A percentile compares a stretch with the other conserved stretches of the same genome.
phyloP scores from a whole-genome alignment of 1,140 invertebrate genomes.

The Wasmannia auropunctata region DNA sequence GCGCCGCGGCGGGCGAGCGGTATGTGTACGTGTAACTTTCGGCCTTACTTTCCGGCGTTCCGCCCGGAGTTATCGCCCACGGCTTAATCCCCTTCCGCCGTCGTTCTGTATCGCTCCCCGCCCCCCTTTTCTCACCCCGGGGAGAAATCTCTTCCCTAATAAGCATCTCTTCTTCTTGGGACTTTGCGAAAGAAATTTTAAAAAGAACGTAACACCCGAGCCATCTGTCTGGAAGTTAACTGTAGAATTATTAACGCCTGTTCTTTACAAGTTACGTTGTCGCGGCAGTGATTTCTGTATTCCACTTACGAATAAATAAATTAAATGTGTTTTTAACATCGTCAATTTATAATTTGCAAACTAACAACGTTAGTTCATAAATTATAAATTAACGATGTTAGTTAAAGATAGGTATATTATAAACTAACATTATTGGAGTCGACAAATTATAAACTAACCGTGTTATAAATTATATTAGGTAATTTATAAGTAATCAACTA shows the following conservation, averaged over 20 bases:
- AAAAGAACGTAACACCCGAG: background rate
- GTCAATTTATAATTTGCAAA: background rate
- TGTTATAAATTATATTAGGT: no score
- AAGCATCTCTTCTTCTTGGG: background rate
- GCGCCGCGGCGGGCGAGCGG: background rate
- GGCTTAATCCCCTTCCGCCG: background rate
- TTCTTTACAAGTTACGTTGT: background rate
- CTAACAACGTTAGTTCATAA: background rate
- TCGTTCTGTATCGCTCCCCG: background rate
- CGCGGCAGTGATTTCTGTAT: background rate
- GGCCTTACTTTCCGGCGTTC: slow-evolving; percentile 19
- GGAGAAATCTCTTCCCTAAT: background rate
- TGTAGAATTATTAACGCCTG: background rate
- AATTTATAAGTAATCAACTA: background rate
- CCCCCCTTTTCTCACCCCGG: no score
- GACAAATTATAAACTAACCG: no score
- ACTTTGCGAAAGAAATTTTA: background rate
- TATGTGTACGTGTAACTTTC: slow-evolving; percentile 13
- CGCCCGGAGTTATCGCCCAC: background rate
- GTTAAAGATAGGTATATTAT: background rate
- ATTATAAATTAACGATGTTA: background rate
- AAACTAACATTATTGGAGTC: no score
- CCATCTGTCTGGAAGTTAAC: background rate
- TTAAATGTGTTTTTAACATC: background rate
- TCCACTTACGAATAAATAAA: background rate